Percentiles rank a stretch among this genome's conserved stretches.
These are phyloP conservation scores for Meloidogyne chitwoodi DNA, from an alignment of 1,140 invertebrate genomes.

Conservation along the genomic window DNA sequence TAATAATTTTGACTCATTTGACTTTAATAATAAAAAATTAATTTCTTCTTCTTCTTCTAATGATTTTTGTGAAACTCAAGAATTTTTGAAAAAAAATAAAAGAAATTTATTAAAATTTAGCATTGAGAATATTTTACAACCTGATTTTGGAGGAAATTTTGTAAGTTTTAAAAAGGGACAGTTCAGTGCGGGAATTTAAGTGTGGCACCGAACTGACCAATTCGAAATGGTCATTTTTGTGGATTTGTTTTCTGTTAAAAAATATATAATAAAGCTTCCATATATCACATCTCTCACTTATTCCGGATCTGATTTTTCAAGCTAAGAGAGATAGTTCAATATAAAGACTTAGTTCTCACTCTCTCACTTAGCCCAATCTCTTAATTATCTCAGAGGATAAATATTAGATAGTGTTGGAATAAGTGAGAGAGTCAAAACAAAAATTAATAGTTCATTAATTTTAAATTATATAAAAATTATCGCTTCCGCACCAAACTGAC, in stretches of 20 bases:
- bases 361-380: no score
- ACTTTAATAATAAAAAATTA: not conserved
- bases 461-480: no score
- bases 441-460: no score
- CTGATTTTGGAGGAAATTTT: slow-evolving; percentile 29
- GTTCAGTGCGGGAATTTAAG: not conserved
- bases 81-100: not conserved
- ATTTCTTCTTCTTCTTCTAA: not conserved
- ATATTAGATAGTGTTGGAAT: no score
- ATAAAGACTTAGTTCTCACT: no score
- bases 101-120: slow-evolving; percentile 35
- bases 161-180: not conserved
- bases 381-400: no score
- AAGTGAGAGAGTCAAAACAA: no score
- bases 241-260: no score
- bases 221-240: no score
- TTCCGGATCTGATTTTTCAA: no score
- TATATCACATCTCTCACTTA: not conserved
- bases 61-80: not conserved
- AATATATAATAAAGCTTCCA: no score
- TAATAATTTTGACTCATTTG: not conserved
- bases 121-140: slow-evolving; percentile 43
- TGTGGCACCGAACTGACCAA: not conserved
- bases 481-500: not conserved
- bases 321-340: no score